Percentiles rank a stretch among this genome's conserved stretches.
These are phyloP conservation scores for Temnopleurus reevesii DNA, from an alignment of 53 echinoderm and acorn worm species.

Conservation along the genomic window DNA sequence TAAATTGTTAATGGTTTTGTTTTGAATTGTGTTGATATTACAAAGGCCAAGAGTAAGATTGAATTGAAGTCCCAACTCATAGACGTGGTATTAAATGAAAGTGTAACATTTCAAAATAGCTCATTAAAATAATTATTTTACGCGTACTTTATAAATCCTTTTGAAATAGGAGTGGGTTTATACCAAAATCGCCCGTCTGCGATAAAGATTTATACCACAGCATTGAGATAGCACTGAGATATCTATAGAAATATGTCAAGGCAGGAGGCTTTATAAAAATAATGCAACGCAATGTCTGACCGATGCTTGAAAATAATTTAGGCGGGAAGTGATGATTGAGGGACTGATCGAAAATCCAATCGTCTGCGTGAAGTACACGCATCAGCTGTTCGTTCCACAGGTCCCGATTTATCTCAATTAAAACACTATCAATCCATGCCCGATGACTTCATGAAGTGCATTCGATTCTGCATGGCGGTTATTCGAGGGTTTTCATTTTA, in stretches of 20 bases:
- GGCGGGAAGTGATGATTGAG: constrained; percentile 57
- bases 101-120: too few species aligned
- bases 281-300: constrained; percentile 29
- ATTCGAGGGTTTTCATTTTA: too few species aligned
- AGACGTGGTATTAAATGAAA: too few species aligned
- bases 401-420: constrained; percentile 45
- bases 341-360: constrained; percentile 12
- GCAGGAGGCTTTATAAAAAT: background rate
- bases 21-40: too few species aligned
- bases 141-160: too few species aligned
- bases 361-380: constrained; percentile 25
- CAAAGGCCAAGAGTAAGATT: too few species aligned
- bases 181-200: background rate
- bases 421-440: constrained; percentile 43
- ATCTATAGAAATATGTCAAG: background rate
- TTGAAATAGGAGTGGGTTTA: background rate
- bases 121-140: too few species aligned
- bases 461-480: background rate
- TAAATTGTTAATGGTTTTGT: too few species aligned
- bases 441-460: background rate
- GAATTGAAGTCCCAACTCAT: too few species aligned
- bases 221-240: too few species aligned
- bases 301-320: constrained; percentile 20
- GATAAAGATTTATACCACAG: background rate
- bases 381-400: constrained; percentile 40